phyloP scores from a whole-genome alignment of 2,888 invertebrate genomes.

The Cephonodes hylas region DNA sequence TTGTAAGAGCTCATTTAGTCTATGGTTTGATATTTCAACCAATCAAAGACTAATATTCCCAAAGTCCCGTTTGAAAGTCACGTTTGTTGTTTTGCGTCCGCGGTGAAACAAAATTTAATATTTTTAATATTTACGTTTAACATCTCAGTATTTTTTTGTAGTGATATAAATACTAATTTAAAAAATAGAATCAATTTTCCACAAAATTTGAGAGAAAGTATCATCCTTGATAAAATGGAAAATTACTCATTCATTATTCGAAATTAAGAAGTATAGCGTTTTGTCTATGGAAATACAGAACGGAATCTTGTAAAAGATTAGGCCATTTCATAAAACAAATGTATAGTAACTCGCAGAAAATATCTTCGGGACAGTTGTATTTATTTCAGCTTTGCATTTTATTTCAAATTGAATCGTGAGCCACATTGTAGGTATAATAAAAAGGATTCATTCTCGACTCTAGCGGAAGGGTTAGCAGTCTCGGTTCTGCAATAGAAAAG shows the following conservation, averaged over 20 bases:
- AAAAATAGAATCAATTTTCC: neutral
- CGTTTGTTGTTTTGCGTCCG: neutral
- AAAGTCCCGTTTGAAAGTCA: neutral
- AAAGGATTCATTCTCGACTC: slow-evolving; percentile 74
- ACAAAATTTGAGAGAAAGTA: slow-evolving; percentile 29
- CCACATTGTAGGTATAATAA: slow-evolving; percentile 70
- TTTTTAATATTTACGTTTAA: neutral
- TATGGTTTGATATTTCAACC: neutral
- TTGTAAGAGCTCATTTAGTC: neutral
- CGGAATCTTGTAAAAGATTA: slow-evolving; percentile 82
- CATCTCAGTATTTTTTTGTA: neutral
- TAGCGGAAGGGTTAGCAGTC: slow-evolving; percentile 79
- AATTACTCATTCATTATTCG: slow-evolving; percentile 56
- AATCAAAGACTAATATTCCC: neutral
- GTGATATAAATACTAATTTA: neutral
- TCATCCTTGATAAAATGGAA: slow-evolving; percentile 52
- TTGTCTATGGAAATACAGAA: slow-evolving; percentile 81
- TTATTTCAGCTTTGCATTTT: slow-evolving; percentile 81
- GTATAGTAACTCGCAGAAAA: slow-evolving; percentile 82
- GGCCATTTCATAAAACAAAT: slow-evolving; percentile 83
- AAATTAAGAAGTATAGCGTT: slow-evolving; percentile 68
- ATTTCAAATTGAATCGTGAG: slow-evolving; percentile 79
- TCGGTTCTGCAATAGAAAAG: slow-evolving; percentile 79
- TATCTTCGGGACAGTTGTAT: slow-evolving; percentile 80
- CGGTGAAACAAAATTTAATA: neutral